Evolutionary conservation across 2,113 vertebrate genomes (phyloP).

Genomic region (Neogale vison): DNA sequence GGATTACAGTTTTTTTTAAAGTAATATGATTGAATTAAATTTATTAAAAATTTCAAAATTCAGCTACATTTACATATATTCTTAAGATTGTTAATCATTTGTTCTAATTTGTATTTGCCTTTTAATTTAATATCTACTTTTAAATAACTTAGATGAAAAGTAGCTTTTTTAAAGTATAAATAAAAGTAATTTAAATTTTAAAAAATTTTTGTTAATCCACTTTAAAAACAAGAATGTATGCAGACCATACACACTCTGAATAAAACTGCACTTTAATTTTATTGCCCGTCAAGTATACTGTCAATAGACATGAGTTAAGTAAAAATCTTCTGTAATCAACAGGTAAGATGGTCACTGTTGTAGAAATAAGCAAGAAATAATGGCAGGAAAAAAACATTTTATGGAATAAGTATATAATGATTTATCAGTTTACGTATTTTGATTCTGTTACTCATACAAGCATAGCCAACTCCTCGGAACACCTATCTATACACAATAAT

Average conservation of each 20-base stretch:
- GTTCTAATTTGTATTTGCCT: background rate
- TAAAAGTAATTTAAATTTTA: background rate
- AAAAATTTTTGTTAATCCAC: background rate
- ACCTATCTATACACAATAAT: background rate
- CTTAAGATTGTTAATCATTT: background rate
- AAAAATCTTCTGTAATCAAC: background rate
- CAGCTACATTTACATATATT: slow-evolving; percentile 7
- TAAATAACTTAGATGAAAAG: background rate
- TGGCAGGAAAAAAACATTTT: background rate
- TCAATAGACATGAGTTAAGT: background rate
- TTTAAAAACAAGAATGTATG: slow-evolving; percentile 37
- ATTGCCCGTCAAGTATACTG: background rate
- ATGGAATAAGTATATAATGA: background rate
- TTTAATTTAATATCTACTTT: background rate
- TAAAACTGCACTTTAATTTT: slow-evolving; percentile 32
- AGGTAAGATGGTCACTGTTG: background rate
- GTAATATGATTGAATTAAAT: slow-evolving; percentile 9
- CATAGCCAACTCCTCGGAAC: background rate
- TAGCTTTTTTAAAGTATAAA: background rate
- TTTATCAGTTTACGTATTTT: background rate
- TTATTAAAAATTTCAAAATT: background rate
- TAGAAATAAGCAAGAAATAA: background rate
- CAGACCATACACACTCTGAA: background rate
- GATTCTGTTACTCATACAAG: background rate
- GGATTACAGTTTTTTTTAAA: background rate